A percentile compares a stretch with the other conserved stretches of the same genome.
phyloP scores from a whole-genome alignment of 2,888 invertebrate species.

The Salpingus planirostris region DNA sequence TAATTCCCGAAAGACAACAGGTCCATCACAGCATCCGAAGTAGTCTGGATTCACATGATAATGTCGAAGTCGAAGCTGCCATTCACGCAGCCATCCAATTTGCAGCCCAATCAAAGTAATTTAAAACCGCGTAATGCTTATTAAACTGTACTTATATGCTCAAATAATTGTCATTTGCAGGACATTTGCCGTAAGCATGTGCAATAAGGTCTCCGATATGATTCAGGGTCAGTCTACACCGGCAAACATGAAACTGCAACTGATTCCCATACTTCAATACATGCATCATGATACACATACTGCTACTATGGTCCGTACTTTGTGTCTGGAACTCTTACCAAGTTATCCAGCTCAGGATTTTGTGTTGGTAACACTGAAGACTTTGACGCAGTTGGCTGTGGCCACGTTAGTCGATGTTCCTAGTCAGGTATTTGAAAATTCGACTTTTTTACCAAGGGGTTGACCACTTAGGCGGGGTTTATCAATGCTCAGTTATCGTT shows the following conservation, averaged over 20 bases:
- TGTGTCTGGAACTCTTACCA: constrained; percentile 64
- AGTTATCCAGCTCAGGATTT: constrained; percentile 75
- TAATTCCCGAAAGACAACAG: constrained; percentile 88
- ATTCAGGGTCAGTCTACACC: constrained; percentile 89
- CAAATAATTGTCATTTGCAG: constrained; percentile 43
- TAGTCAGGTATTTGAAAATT: constrained; percentile 67
- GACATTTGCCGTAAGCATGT: constrained; percentile 93
- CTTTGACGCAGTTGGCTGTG: constrained; percentile 79
- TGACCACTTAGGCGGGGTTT: no score
- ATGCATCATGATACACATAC: constrained; percentile 75
- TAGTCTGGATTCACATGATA: constrained; percentile 88
- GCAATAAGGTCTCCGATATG: constrained; percentile 91
- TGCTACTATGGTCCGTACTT: constrained; percentile 57
- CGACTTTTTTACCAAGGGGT: no score
- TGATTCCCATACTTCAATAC: constrained; percentile 84
- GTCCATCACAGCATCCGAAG: constrained; percentile 91
- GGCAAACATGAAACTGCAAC: constrained; percentile 80
- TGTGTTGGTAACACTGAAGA: constrained; percentile 72
- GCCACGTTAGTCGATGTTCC: constrained; percentile 87
- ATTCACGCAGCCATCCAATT: constrained; percentile 92
- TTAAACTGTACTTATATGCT: no score
- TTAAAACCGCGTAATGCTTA: background rate
- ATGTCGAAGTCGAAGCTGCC: constrained; percentile 92
- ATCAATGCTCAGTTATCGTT: no score
- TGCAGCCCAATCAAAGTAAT: constrained; percentile 84